Percentiles rank a stretch among this genome's conserved stretches.
These are phyloP conservation scores for Acanthosoma haemorrhoidale DNA, from an alignment of 2,888 invertebrate species.

Conservation along the genomic window DNA sequence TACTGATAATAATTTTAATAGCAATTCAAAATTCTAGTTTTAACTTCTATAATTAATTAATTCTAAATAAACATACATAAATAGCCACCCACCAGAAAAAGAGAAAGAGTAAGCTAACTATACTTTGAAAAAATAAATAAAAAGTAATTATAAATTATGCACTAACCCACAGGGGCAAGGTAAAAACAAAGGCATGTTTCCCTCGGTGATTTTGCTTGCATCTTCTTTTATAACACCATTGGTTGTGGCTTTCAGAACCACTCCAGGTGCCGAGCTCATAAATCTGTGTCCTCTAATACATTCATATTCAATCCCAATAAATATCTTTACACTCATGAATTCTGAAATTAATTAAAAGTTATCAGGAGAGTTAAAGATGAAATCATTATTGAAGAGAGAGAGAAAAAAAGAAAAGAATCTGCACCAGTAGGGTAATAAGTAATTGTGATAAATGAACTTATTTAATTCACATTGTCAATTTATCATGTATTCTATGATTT, in stretches of 20 bases:
- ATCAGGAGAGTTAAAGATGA: not conserved
- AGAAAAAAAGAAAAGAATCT: too few relatives aligned
- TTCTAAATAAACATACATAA: too few relatives aligned
- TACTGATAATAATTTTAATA: too few relatives aligned
- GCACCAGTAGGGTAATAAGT: too few relatives aligned
- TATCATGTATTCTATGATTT: too few relatives aligned
- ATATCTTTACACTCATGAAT: conserved; percentile 73
- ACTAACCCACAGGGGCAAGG: conserved; percentile 72
- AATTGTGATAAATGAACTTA: too few relatives aligned
- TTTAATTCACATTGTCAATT: too few relatives aligned
- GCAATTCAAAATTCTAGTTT: too few relatives aligned
- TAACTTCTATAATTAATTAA: too few relatives aligned
- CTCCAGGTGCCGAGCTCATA: conserved; percentile 83
- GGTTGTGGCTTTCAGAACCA: conserved; percentile 68
- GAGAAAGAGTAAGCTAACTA: too few relatives aligned
- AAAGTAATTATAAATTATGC: conserved; percentile 14
- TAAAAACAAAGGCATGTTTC: conserved; percentile 84
- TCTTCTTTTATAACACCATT: conserved; percentile 69
- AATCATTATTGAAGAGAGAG: too few relatives aligned
- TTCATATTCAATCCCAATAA: conserved; percentile 95
- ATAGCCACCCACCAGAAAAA: too few relatives aligned
- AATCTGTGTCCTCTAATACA: conserved; percentile 95
- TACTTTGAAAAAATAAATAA: not conserved
- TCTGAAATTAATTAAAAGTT: conserved; percentile 45
- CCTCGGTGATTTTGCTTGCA: conserved; percentile 76